Evolutionary conservation across 2,113 vertebrate genomes (phyloP), one percentile per base, ranked within the genome.

Genomic region (Syngnathus scovelli): DNA sequence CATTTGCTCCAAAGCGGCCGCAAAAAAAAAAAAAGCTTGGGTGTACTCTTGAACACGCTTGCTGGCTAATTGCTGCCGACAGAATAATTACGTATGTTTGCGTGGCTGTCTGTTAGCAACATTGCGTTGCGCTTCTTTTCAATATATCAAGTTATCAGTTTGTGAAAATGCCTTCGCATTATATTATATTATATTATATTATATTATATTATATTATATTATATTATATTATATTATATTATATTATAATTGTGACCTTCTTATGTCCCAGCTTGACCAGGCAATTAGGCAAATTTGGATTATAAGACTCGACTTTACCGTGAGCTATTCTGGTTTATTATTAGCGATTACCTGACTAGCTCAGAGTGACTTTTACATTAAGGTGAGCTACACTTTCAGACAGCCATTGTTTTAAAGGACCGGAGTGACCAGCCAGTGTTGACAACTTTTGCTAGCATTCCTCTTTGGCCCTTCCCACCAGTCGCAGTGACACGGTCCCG

Each of bases 1-100:
- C 87, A 90, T 89, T 84, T 84, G 71, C 80, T 83, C 75, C 73
- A 75, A 83, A 81, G 80, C 77, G 70, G 83, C 81, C 64, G 72
- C 72, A 67, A 69, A 73, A 69, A 79, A 27, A 27, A 27, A 27
- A 27, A 2, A 49, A 8, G 55, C 27, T 15, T 16, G 27, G 23
- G 16, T 58, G 21, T 43, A 27, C 61, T 62, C 4, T 41, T 54
- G 71, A 83, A 82, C 83, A 76, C 68, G 67, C 67, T 63, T 70
- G 66, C 70, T 56, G 52, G 78, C 78, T 82, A 79, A 85, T 85
- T 85, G 75, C 83, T 84, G 61, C 21, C 23, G 21, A 62, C 39
- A 62, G 27, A 44, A 27, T 44, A 1, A 5, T 44, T 23, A 44
- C 5, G 61, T 44, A 44, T 9, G 61, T 44, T 84, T 64, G 12